These are phyloP conservation scores for Sapayoa aenigma DNA, from an alignment of 2,113 vertebrate genomes.

Conservation along the genomic window DNA sequence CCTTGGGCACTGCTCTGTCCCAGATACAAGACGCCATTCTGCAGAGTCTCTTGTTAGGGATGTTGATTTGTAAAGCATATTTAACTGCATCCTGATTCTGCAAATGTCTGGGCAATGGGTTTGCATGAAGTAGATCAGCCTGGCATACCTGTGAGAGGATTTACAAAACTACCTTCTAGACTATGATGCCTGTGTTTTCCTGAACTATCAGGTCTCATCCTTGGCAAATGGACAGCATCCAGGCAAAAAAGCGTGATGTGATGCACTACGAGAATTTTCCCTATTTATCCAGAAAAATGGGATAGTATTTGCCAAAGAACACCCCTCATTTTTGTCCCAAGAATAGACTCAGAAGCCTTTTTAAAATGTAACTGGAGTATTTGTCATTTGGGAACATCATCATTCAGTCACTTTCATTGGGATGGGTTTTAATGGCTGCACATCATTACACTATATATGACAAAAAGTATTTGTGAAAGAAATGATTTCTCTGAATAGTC, in stretches of 20 bases:
- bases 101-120: not conserved
- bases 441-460: not conserved
- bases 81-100: not conserved
- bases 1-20: not conserved
- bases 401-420: not conserved
- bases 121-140: not conserved
- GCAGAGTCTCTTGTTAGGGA: not conserved
- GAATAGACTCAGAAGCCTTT: not conserved
- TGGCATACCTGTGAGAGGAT: not conserved
- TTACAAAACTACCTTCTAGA: not conserved
- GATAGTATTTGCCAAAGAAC: not conserved
- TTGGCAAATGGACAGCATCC: not conserved
- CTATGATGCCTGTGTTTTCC: not conserved
- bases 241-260: accelerated
- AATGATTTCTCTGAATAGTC: not conserved
- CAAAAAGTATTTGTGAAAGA: not conserved
- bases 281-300: not conserved
- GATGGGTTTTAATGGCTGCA: not conserved
- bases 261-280: not conserved
- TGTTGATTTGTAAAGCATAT: not conserved
- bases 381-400: not conserved
- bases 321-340: not conserved
- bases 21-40: not conserved
- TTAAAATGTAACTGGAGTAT: not conserved
- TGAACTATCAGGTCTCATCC: not conserved